These are phyloP conservation scores for Larimichthys crocea DNA, from an alignment of 2,113 vertebrate species.

Conservation along the genomic window DNA sequence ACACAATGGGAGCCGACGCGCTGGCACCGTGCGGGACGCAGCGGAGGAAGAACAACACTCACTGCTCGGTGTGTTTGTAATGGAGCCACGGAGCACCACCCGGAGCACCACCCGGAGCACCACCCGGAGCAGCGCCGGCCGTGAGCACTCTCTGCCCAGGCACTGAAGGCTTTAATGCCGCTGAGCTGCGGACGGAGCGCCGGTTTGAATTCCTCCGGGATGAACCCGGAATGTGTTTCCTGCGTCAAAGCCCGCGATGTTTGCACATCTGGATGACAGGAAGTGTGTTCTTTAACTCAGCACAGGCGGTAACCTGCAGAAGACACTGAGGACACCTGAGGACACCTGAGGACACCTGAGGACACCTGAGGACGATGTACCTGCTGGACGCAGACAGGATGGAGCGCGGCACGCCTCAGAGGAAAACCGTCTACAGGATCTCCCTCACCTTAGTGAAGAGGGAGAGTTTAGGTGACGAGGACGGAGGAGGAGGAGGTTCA, in stretches of 20 bases:
- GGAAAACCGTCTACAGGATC: constrained; percentile 93
- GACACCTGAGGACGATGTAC: constrained; percentile 82
- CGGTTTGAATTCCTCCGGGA: constrained; percentile 51
- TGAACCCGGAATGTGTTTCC: constrained; percentile 56
- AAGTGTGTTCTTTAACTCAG: too few relatives aligned
- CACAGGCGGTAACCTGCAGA: too few relatives aligned
- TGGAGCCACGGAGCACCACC: constrained; percentile 11
- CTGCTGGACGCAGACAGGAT: constrained; percentile 87
- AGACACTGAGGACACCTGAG: not conserved
- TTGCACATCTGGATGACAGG: constrained; percentile 62
- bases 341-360: too few relatives aligned
- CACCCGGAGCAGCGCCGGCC: not conserved
- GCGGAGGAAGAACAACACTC: constrained; percentile 34
- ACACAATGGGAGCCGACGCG: constrained; percentile 72
- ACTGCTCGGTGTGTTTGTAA: not conserved
- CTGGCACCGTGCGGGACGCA: constrained; percentile 52
- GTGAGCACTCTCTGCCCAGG: not conserved
- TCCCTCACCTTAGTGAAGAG: constrained; percentile 95
- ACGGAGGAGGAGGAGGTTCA: not conserved
- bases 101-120: not conserved
- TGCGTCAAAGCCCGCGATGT: constrained; percentile 28
- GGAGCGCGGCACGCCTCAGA: constrained; percentile 87
- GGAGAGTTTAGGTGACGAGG: constrained; percentile 83
- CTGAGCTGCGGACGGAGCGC: not conserved
- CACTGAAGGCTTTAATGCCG: too few relatives aligned